phyloP scores from a whole-genome alignment of 2,797 vertebrate genomes.

The Pygocentrus nattereri region DNA sequence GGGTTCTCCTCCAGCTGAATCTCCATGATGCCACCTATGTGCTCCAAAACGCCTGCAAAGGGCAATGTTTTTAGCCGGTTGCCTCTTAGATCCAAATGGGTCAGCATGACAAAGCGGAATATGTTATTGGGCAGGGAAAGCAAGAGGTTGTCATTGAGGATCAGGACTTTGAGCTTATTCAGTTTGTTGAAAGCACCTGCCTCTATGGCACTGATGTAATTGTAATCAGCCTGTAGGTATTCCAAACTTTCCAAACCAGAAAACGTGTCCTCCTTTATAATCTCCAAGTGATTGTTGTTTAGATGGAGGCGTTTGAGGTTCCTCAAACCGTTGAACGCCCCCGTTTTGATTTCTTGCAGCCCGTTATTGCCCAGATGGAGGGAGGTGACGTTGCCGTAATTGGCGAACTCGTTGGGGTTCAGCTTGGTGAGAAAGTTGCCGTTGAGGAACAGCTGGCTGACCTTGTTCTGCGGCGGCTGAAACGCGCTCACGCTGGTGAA shows the following conservation, averaged over 20 bases:
- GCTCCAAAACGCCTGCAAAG: conserved; percentile 94
- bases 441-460: conserved; percentile 96
- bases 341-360: conserved; percentile 91
- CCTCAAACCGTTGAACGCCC: conserved; percentile 91
- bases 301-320: conserved; percentile 94
- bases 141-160: conserved; percentile 97
- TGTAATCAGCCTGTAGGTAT: conserved; percentile 98
- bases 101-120: conserved; percentile 96
- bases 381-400: conserved; percentile 94
- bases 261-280: conserved; percentile 93
- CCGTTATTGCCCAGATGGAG: conserved; percentile 97
- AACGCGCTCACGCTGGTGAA: conserved; percentile 92
- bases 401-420: conserved; percentile 92
- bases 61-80: conserved; percentile 95
- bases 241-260: conserved; percentile 94
- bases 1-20: conserved; percentile 98
- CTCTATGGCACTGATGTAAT: conserved; percentile 95
- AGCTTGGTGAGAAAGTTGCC: conserved; percentile 93
- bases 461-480: conserved; percentile 90
- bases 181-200: conserved; percentile 93
- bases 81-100: conserved; percentile 95
- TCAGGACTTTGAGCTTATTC: conserved; percentile 97
- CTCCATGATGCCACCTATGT: conserved; percentile 98
- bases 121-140: conserved; percentile 94
- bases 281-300: conserved; percentile 97